These are phyloP conservation scores for Tetranychus urticae DNA, from an alignment of 1,140 invertebrate genomes.

Conservation along the genomic window DNA sequence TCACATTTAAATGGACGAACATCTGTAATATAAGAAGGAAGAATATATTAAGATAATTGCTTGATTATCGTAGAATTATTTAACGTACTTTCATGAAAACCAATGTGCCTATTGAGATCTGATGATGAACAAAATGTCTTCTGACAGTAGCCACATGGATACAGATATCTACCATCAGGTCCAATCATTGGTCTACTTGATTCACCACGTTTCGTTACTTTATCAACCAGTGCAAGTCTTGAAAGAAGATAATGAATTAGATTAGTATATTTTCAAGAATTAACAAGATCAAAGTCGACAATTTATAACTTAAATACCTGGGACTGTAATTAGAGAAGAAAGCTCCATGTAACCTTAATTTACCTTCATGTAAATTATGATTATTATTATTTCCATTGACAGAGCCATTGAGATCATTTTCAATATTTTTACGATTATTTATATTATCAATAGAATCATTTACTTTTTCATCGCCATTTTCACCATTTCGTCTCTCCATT, in stretches of 20 bases:
- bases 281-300: no score
- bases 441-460: no score
- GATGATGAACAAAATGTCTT: conserved; percentile 25
- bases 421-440: background rate
- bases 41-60: background rate
- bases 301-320: background rate
- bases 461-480: no score
- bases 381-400: background rate
- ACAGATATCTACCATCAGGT: conserved; percentile 21
- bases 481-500: no score
- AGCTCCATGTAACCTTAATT: background rate
- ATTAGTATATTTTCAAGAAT: no score
- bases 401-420: background rate
- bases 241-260: background rate
- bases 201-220: conserved; percentile 19
- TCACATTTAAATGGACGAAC: conserved; percentile 26
- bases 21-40: conserved; percentile 18
- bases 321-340: conserved; percentile 7
- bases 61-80: background rate
- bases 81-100: conserved; percentile 25
- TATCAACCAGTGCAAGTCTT: conserved; percentile 21
- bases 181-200: conserved; percentile 20
- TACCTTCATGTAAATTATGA: background rate
- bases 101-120: conserved; percentile 26
- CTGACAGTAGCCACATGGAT: conserved; percentile 23